These are phyloP conservation scores for Furcula furcula DNA, from an alignment of 2,888 invertebrate species.

Conservation along the genomic window DNA sequence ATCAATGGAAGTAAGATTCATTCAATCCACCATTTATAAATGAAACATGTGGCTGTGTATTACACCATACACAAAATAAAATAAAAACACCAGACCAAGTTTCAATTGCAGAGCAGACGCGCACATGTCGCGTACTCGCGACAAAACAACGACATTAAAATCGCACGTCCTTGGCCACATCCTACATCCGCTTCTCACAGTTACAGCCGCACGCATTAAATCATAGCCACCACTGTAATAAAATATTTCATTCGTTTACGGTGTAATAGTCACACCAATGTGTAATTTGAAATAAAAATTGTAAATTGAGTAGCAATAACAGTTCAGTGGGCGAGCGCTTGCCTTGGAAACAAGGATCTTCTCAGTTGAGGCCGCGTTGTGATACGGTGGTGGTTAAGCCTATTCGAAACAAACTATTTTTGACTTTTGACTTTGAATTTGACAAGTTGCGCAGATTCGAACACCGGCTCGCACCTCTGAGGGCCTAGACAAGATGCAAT, in stretches of 20 bases:
- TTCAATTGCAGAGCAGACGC: conserved; percentile 31
- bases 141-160: conserved; percentile 63
- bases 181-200: conserved; percentile 78
- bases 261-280: conserved; percentile 3
- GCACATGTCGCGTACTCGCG: conserved; percentile 38
- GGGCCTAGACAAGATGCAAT: too few species aligned
- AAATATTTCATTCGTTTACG: conserved; percentile 9
- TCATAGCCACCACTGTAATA: conserved; percentile 38
- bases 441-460: too few species aligned
- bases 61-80: conserved; percentile 26
- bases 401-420: too few species aligned
- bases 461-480: too few species aligned
- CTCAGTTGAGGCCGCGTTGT: too few species aligned
- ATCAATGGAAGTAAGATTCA: too few species aligned
- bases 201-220: conserved; percentile 37
- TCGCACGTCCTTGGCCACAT: conserved; percentile 71
- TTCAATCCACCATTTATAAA: too few species aligned
- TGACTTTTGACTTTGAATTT: too few species aligned
- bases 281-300: neutral
- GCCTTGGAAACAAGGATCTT: too few species aligned
- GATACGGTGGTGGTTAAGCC: too few species aligned
- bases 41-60: conserved; percentile 16
- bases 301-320: too few species aligned
- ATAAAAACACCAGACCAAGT: conserved; percentile 18
- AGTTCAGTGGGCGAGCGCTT: too few species aligned